These are phyloP conservation scores for Trachelipus rathkii DNA, from an alignment of 1,140 invertebrate genomes.

Conservation along the genomic window DNA sequence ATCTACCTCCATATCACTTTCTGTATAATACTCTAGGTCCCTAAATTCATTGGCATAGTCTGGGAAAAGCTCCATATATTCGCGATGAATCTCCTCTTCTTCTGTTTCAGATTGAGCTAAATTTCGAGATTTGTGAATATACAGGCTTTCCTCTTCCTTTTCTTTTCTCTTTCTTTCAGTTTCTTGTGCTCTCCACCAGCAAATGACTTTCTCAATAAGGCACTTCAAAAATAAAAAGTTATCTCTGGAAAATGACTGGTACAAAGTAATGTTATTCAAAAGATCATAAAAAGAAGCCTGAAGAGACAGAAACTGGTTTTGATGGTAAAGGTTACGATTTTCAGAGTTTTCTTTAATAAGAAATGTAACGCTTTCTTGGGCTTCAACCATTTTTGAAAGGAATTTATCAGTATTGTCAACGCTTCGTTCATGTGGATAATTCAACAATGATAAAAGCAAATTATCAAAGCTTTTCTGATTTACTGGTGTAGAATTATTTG, in stretches of 20 bases:
- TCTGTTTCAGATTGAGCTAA: slow-evolving; percentile 58
- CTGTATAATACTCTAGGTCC: slow-evolving; percentile 47
- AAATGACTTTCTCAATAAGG: slow-evolving; percentile 60
- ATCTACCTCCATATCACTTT: slow-evolving; percentile 13
- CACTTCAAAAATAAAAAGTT: slow-evolving; percentile 53
- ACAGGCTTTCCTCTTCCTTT: slow-evolving; percentile 72
- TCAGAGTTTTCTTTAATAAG: slow-evolving; percentile 17
- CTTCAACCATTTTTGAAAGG: background rate
- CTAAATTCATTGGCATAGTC: slow-evolving; percentile 60
- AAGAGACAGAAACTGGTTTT: slow-evolving; percentile 34
- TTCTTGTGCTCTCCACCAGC: slow-evolving; percentile 71
- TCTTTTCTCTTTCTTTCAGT: slow-evolving; percentile 63
- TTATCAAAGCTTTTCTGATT: background rate
- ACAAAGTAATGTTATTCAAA: slow-evolving; percentile 47
- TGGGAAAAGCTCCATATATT: slow-evolving; percentile 73
- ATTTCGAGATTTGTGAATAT: slow-evolving; percentile 63
- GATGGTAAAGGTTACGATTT: slow-evolving; percentile 30
- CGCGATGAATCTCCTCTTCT: slow-evolving; percentile 65
- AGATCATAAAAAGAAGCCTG: slow-evolving; percentile 43
- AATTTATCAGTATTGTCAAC: background rate
- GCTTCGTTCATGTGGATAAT: background rate
- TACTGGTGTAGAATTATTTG: background rate
- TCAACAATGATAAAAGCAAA: background rate
- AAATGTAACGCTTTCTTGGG: slow-evolving; percentile 8
- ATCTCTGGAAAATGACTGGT: slow-evolving; percentile 51